Evolutionary conservation across 2,888 invertebrate species (phyloP).

Genomic region (Drosophila neutralis): DNA sequence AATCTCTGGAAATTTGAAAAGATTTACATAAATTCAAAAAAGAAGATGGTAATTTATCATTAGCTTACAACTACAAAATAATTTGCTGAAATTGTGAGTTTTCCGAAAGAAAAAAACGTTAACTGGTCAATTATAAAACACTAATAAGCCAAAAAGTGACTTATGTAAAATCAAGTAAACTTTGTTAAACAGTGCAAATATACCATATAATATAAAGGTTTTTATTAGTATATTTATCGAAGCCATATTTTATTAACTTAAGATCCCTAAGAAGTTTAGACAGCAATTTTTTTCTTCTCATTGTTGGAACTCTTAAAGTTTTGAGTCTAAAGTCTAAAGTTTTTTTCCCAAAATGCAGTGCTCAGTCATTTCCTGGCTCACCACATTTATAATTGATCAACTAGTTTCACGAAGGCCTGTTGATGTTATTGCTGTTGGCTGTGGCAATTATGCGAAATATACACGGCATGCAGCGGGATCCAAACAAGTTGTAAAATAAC

Average conservation of each 20-base stretch:
- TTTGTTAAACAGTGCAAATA: not conserved
- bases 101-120: not conserved
- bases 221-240: not conserved
- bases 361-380: conserved; percentile 17
- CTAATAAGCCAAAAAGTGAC: not conserved
- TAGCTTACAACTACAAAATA: not conserved
- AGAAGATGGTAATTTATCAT: not conserved
- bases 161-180: not conserved
- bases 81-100: not conserved
- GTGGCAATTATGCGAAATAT: conserved; percentile 28
- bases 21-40: not conserved
- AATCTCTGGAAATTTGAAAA: not conserved
- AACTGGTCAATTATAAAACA: not conserved
- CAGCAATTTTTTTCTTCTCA: not conserved
- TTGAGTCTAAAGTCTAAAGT: not conserved
- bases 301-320: not conserved
- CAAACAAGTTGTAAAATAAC: conserved; percentile 75
- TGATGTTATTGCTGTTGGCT: conserved; percentile 15
- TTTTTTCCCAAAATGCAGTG: not conserved
- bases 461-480: conserved; percentile 16
- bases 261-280: not conserved
- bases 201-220: not conserved
- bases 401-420: conserved; percentile 21
- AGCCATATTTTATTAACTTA: not conserved
- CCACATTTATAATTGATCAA: conserved; percentile 27